Evolutionary conservation across 30 jellyfish, hydroid and myxozoan genomes (phyloP).

Genomic region (Aurelia sp.): DNA sequence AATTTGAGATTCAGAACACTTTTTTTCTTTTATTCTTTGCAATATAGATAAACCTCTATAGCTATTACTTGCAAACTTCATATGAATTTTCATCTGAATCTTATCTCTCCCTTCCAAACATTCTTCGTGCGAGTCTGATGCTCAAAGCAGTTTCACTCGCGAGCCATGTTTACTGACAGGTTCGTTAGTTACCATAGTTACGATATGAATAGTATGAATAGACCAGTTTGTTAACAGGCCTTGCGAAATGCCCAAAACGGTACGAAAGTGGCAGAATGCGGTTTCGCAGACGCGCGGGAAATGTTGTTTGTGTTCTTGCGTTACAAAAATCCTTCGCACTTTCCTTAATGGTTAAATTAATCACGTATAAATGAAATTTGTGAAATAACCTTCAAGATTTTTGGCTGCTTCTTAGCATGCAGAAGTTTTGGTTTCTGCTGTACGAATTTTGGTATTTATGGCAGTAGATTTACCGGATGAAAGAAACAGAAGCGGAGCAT

Average conservation of each 20-base stretch:
- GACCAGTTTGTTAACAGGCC: conserved; percentile 30
- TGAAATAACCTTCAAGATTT: not conserved
- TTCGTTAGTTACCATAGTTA: conserved; percentile 45
- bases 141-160: conserved; percentile 38
- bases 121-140: conserved; percentile 1
- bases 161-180: conserved; percentile 40
- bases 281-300: conserved; percentile 50
- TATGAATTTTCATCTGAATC: no score
- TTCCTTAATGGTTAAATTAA: not conserved
- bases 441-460: not conserved
- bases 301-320: conserved; percentile 15
- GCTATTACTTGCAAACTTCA: no score
- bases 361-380: not conserved
- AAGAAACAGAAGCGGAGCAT: conserved; percentile 31
- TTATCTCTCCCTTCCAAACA: no score
- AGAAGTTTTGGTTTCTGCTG: conserved; percentile 3
- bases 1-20: no score
- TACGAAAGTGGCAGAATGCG: conserved; percentile 3
- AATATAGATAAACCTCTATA: no score
- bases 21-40: no score
- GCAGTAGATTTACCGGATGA: conserved; percentile 56
- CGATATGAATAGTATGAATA: conserved; percentile 59
- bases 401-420: not conserved
- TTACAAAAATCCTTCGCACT: not conserved
- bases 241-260: conserved; percentile 53